A percentile compares a stretch with the other conserved stretches of the same genome.
Conservation (phyloP, 2,888 invertebrate species). For the Eumacrocentrus americanus region DNA sequence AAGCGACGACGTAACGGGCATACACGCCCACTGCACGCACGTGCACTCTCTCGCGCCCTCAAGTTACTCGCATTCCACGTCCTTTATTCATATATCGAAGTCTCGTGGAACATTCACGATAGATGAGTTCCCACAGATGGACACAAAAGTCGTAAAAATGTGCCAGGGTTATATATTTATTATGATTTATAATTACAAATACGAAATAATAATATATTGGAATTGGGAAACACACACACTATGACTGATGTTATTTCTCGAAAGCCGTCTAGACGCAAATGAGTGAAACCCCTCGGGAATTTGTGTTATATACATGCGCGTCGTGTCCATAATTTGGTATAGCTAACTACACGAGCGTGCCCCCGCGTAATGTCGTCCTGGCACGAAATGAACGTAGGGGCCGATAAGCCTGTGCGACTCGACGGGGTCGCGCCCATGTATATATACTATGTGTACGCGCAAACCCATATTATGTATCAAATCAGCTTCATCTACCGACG, state of each 20-base stretch:
- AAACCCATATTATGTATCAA: constrained; percentile 14
- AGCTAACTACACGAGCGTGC: constrained; percentile 12
- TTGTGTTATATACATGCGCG: constrained; percentile 2
- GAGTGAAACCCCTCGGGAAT: constrained; percentile 14
- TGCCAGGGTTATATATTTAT: too few relatives aligned
- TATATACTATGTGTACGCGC: constrained; percentile 3
- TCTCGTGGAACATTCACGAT: not conserved
- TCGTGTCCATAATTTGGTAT: constrained; percentile 25
- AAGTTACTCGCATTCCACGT: constrained; percentile 20
- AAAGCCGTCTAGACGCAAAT: not conserved
- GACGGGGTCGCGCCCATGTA: not conserved
- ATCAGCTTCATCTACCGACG: constrained; percentile 18
- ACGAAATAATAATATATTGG: not conserved
- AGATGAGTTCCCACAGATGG: too few relatives aligned
- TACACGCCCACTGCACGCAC: constrained; percentile 41
- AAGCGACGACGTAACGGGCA: constrained; percentile 33
- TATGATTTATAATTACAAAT: too few relatives aligned
- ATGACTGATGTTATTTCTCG: constrained; percentile 11
- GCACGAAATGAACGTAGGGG: constrained; percentile 19
- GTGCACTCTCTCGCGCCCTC: constrained; percentile 42
- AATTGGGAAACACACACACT: constrained; percentile 1
- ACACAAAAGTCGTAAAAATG: too few relatives aligned
- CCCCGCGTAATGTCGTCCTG: constrained; percentile 16
- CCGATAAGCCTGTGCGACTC: not conserved
- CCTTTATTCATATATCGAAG: not conserved